Evolutionary conservation across 1,140 invertebrate species (phyloP).

Genomic region (Achatina immaculata): DNA sequence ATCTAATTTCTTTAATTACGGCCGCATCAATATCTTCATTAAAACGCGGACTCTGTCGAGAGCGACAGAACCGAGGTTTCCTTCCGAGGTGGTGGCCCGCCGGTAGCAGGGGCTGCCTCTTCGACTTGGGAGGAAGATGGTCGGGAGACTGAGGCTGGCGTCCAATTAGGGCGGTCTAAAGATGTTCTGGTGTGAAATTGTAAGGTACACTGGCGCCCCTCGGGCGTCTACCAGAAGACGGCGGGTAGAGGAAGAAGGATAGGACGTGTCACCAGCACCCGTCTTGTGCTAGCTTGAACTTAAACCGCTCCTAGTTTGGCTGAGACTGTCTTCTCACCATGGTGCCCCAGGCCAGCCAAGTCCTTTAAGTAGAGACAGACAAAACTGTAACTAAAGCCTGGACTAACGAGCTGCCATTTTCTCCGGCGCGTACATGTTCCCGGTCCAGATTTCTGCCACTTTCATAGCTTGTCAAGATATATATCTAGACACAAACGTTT

Average conservation of each 20-base stretch:
- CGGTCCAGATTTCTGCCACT: too few species aligned
- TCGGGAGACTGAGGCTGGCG: background rate
- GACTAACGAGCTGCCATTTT: conserved; percentile 5
- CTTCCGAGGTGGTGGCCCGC: background rate
- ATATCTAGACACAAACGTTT: too few species aligned
- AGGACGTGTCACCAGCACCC: conserved; percentile 11
- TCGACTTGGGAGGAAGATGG: background rate
- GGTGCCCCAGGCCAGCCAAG: background rate
- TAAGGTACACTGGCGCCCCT: background rate
- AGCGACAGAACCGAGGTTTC: background rate
- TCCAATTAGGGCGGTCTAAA: conserved; percentile 2
- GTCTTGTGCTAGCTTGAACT: background rate
- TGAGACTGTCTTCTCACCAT: background rate
- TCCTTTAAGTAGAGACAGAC: background rate
- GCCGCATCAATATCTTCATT: conserved; percentile 18
- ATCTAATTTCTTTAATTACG: conserved; percentile 28
- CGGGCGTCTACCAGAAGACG: background rate
- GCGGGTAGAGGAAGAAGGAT: background rate
- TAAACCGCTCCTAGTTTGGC: background rate
- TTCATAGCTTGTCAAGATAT: too few species aligned
- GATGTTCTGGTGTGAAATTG: conserved; percentile 5
- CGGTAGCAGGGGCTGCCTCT: background rate
- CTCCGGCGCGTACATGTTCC: background rate
- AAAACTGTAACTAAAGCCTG: background rate
- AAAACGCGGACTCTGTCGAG: background rate